Evolutionary conservation across 2,797 vertebrate genomes (phyloP), one percentile per base, ranked within the genome.

Genomic region (Allobates femoralis): DNA sequence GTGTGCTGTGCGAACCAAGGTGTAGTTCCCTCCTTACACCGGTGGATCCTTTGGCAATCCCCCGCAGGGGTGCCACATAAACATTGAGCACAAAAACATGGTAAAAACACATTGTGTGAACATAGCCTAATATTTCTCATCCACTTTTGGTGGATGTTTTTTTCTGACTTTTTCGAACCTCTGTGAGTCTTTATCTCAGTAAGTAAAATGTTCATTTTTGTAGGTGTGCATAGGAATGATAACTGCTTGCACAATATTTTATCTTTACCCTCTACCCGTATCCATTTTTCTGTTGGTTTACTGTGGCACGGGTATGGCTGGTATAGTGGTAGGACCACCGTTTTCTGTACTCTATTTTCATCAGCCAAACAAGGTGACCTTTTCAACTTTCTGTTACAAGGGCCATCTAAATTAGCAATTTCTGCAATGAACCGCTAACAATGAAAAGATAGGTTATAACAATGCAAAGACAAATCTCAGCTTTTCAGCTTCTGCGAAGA

Each of bases 391-490:
- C 62, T 12, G 23, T 67, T 77, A 77, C 55, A 62, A 64, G 5
- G 34, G 62, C 37, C 26, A 51, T 78, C 60, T 46, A 32, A 66
- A 58, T 80, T 58, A 79, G 76, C 69, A n/a, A 75, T 75, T 75
- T 76, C 58, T 76, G 46, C 71, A 15, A 69, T 66, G 56, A 64
- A 21, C 71, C 37, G 8, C 34, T 66, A 67, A 74, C 74, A 86
- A 86, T 81, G 51, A 58, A 77, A 56, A 78, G 71, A 82, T 69
- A 51, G 50, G 60, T 34, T 83, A 14, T 50, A 66, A 86, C 60
- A 83, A 69, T 77, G 71, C 50, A 30, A 76, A 86, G 58, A 82
- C 85, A 86, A 83, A 83, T 87, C 81, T 60, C 50, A 56, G 66
- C 76, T 84, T 79, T 83, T 79, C 74, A 76, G 79, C 41, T 81